These are phyloP conservation scores for Oreonectes daqikongensis DNA, from an alignment of 2,797 vertebrate species.

Conservation along the genomic window DNA sequence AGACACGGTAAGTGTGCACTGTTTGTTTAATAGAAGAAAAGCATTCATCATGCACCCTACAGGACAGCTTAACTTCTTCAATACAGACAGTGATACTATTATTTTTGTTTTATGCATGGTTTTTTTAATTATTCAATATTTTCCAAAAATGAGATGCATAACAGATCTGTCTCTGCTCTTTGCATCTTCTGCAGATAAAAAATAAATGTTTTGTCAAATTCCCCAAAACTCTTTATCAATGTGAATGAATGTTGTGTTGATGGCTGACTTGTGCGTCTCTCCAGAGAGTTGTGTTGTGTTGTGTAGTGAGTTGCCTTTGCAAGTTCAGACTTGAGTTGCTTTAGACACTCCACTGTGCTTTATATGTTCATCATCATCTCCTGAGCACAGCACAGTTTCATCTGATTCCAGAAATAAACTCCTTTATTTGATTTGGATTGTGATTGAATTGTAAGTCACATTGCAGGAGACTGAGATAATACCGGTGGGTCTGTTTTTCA, in stretches of 20 bases:
- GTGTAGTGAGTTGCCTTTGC: conserved; percentile 2
- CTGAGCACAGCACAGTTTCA: background rate
- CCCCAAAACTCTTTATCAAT: too few relatives aligned
- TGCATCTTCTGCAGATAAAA: too few relatives aligned
- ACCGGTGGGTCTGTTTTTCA: background rate
- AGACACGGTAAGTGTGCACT: conserved; percentile 61
- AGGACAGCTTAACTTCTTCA: conserved; percentile 26
- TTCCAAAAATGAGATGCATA: background rate
- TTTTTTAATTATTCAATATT: background rate
- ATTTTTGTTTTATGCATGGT: too few relatives aligned
- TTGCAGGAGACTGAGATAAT: background rate
- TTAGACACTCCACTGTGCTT: background rate
- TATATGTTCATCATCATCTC: background rate
- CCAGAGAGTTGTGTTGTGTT: background rate
- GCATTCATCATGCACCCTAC: conserved; percentile 13
- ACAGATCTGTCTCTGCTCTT: too few relatives aligned
- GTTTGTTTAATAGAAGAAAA: background rate
- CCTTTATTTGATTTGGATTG: background rate
- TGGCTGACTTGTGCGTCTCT: background rate
- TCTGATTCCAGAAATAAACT: background rate
- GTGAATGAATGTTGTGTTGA: background rate
- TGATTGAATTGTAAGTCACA: too few relatives aligned
- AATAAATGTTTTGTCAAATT: background rate
- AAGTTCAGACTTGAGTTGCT: conserved; percentile 2
- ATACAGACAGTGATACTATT: background rate